Conservation (phyloP, 2,888 invertebrate species). For the Agonopterix arenella region DNA sequence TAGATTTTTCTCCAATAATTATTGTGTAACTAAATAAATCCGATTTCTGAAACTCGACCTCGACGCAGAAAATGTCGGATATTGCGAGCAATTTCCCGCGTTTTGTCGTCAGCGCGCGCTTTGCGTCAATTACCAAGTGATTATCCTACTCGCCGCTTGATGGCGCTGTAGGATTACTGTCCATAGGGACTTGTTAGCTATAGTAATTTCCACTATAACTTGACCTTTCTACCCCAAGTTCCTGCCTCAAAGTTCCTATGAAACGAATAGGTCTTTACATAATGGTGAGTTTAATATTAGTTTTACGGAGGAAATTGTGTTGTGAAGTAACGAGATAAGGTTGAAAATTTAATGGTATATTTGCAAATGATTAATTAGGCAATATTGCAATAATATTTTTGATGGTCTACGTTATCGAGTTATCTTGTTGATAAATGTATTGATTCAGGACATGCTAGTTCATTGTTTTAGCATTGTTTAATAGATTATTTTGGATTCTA, state of each 20-base stretch:
- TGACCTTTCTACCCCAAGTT: too few relatives aligned
- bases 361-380: too few relatives aligned
- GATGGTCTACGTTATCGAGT: slow-evolving; percentile 5
- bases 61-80: not conserved
- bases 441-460: not conserved
- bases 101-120: not conserved
- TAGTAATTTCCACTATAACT: too few relatives aligned
- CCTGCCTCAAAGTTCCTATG: too few relatives aligned
- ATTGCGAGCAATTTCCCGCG: not conserved
- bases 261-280: too few relatives aligned
- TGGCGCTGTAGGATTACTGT: slow-evolving; percentile 53
- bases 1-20: not conserved
- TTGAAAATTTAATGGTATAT: too few relatives aligned
- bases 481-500: too few relatives aligned
- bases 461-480: too few relatives aligned
- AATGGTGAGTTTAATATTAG: too few relatives aligned
- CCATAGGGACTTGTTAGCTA: slow-evolving; percentile 18
- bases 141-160: slow-evolving; percentile 56
- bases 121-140: slow-evolving; percentile 26
- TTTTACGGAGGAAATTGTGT: too few relatives aligned
- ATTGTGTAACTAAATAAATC: not conserved
- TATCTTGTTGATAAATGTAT: not conserved
- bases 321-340: too few relatives aligned
- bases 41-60: not conserved
- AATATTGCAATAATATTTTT: not conserved